Percentiles rank a stretch among this genome's conserved stretches.
Evolutionary conservation across 2,797 vertebrate species (phyloP).

Genomic region (Parauchenoglanis ngamensis): DNA sequence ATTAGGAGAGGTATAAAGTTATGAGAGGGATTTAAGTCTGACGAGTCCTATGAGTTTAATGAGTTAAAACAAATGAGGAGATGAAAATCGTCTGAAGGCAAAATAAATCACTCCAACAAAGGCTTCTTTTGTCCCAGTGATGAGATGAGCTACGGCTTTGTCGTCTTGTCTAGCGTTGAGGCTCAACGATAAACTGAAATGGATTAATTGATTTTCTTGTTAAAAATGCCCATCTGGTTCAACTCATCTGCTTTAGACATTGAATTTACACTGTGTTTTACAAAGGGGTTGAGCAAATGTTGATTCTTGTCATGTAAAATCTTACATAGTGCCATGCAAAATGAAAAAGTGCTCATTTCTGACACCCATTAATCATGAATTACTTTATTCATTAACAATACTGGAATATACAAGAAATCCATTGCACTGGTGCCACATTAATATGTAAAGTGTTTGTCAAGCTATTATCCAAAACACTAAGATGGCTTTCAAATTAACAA

Average conservation of each 20-base stretch:
- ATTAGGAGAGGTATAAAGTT: not conserved
- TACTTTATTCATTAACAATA: not conserved
- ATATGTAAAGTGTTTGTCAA: not conserved
- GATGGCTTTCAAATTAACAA: too few species aligned
- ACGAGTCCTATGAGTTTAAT: not conserved
- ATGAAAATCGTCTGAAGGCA: constrained; percentile 31
- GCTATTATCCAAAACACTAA: not conserved
- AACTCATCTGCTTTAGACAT: not conserved
- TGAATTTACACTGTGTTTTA: not conserved
- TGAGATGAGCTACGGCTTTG: constrained; percentile 48
- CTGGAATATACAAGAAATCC: not conserved
- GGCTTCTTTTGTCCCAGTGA: constrained; percentile 40
- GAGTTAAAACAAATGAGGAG: constrained; percentile 34
- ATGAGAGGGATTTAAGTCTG: not conserved
- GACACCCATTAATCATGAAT: not conserved
- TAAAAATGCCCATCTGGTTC: not conserved
- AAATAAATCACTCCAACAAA: constrained; percentile 29
- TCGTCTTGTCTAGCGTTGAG: constrained; percentile 19
- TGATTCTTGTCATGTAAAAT: not conserved
- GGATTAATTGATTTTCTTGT: constrained; percentile 41
- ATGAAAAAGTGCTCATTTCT: not conserved
- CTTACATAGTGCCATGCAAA: not conserved
- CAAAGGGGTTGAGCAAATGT: not conserved
- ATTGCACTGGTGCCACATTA: not conserved
- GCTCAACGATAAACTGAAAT: constrained; percentile 25